Base-by-base conservation (phyloP, 2,888 invertebrate species). In the Apoda limacodes region DNA sequence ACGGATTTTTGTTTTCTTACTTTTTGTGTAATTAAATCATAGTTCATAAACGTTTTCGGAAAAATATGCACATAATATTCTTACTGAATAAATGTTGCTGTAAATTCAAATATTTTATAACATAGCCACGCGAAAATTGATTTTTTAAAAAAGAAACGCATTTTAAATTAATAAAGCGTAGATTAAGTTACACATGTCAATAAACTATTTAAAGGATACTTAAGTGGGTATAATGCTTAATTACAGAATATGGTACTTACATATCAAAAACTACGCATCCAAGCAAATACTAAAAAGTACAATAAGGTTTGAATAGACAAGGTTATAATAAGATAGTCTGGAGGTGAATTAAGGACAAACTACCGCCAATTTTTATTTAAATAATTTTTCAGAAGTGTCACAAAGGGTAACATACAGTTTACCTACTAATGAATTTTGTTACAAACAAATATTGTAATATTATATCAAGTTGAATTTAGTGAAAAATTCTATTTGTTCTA, bases 261-360 rank as follows among this genome's bases (percentile, higher is more conserved):
- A 17, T 72, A 70, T 63, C 71, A 64, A 62, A 60, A 63, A 67
- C 78, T 80, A 80, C 72, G 74, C 78, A 45, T 65, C 46, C 38
- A 78, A 76, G 78, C 78, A 64, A n/a, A 66, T 71, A 72, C 71
- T 75, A 75, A 76, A 70, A 60, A 46, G 62, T 72, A 74, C 48
- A 65, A 67, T 71, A 67, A 68, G 62, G 60, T 62, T 61, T 63
- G 61, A 63, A 61, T 63, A 68, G 61, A 64, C 56, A 59, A 63
- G 68, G 55, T 60, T 63, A 66, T 53, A 62, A 62, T 61, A 50
- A 7, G 17, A 55, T 60, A 56, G 48, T 62, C 66, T 67, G 67
- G 68, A 60, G 66, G 60, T 53, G 55, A 70, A 70, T 64, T 52
- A 32, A 66, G 66, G n/a, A n/a, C n/a, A n/a, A n/a, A n/a, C n/a